Evolutionary conservation across 2,888 invertebrate genomes (phyloP), one percentile per base, ranked within the genome.

Genomic region (Perizoma affinitatum): DNA sequence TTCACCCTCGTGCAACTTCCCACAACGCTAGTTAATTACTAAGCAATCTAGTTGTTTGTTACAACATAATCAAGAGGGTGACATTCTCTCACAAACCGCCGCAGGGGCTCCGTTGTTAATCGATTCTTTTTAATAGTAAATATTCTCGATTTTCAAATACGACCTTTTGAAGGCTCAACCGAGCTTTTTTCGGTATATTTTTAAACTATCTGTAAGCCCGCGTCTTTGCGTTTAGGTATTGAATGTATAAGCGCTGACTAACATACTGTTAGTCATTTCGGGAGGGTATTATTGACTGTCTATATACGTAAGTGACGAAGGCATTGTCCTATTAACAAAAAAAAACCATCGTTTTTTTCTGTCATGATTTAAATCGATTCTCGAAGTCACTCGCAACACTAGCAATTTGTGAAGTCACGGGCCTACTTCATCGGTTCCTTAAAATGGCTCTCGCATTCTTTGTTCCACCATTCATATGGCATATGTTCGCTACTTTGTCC

Each of bases 391-490:
- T 5, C 6, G 10, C 46, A 52, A 47, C 52, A 34, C 43, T 58
- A 52, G 35, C 36, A 33, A 33, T 40, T 48, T 51, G 47, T 50
- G 44, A 42, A 54, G 33, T 59, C 50, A 42, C 52, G 36, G 22
- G 6, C 6, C 36, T 1, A 42, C 47, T 46, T 55, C 51, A 44
- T 22, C 40, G 44, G 52, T 52, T 47, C 46, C 55, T 52, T 55
- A 60, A 38, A 52, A 58, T 34, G 36, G 43, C 35, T 52, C 43
- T 4, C 38, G 36, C 61, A 54, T 61, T 53, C 56, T 57, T 49
- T 48, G 45, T 9, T 33, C 45, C 22, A 45, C 40, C 35, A 43
- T 60, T 22, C 35, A 51, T 47, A 42, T 43, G 38, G 22, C 55
- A 22, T 22, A 22, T 22, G 22, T 22, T 11, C 42, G 35, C 6